Evolutionary conservation across 2,888 invertebrate species (phyloP), one percentile per base, ranked within the genome.

Genomic region (Oligia latruncula): DNA sequence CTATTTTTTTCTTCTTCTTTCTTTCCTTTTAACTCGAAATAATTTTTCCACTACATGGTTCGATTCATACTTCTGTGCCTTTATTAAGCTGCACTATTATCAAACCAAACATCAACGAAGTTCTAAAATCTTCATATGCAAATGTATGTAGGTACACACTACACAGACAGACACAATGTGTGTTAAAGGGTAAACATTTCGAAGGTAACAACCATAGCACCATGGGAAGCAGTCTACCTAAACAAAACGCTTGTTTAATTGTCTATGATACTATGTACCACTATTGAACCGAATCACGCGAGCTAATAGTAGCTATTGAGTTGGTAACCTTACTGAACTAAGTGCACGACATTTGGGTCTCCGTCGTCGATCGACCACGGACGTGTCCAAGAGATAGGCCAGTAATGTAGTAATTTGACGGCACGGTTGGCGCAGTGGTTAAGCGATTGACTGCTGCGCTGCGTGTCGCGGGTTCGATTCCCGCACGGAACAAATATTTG

Each of bases 261-360:
- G 55, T 70, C 82, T 77, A 43, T 60, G 29, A 71, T 35, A 74
- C 58, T 67, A 72, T 65, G 68, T 67, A 43, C 46, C 29, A 35
- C 43, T 2, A 74, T 81, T 74, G 68, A 62, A 58, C 64, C 40
- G 9, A 72, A 68, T 77, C 82, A 85, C 72, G 82, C 74, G 46
- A 81, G 40, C 23, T 49, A 46, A 71, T 77, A 70, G 86, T 78
- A 87, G 89, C 88, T 89, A 92, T 91, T 92, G 91, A 93, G 88
- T 88, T 83, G 87, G 89, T 92, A 93, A 94, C 94, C 94, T 95
- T 94, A 95, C 90, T 90, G 93, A 93, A 93, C 93, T 92, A 17
- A 90, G 91, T 92, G 88, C 94, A 94, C 93, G 94, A 94, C 92
- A 83, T 86, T 85, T 74, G 67, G 73, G 74, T 60, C 81, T 83